phyloP scores from a whole-genome alignment of 2,797 vertebrate genomes.

The Urocyon cinereoargenteus region DNA sequence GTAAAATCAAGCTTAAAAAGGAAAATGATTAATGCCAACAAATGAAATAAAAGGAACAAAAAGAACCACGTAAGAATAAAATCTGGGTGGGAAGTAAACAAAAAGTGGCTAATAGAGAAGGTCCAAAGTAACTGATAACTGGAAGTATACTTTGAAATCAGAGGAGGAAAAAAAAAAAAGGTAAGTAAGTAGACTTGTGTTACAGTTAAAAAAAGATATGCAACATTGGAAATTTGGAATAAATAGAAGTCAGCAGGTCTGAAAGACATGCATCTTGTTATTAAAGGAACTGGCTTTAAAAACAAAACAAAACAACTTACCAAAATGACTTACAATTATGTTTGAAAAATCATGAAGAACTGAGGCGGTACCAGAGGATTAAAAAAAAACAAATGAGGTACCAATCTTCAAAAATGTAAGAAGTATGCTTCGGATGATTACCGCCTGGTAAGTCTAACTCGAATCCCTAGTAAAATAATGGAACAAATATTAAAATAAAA shows the following conservation, averaged over 20 bases:
- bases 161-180: fast-evolving
- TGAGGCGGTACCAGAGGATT: slow-evolving; percentile 47
- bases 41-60: slow-evolving; percentile 46
- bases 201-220: background rate
- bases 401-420: slow-evolving; percentile 57
- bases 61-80: background rate
- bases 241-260: slow-evolving; percentile 44
- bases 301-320: slow-evolving; percentile 45
- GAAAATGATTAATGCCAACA: slow-evolving; percentile 34
- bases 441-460: slow-evolving; percentile 27
- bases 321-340: slow-evolving; percentile 51
- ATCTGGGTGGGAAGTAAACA: background rate
- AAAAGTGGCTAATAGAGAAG: slow-evolving; percentile 27
- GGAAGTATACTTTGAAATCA: slow-evolving; percentile 51
- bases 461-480: slow-evolving; percentile 57
- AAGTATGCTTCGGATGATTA: slow-evolving; percentile 1
- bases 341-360: slow-evolving; percentile 66
- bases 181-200: slow-evolving; percentile 21
- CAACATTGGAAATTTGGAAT: slow-evolving; percentile 8
- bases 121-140: slow-evolving; percentile 15
- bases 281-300: slow-evolving; percentile 60
- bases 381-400: slow-evolving; percentile 48
- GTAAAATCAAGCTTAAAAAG: slow-evolving; percentile 29
- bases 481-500: slow-evolving; percentile 64
- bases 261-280: slow-evolving; percentile 25